Base-by-base conservation (phyloP, 2,888 invertebrate genomes). In the Stomorhina lunata region DNA sequence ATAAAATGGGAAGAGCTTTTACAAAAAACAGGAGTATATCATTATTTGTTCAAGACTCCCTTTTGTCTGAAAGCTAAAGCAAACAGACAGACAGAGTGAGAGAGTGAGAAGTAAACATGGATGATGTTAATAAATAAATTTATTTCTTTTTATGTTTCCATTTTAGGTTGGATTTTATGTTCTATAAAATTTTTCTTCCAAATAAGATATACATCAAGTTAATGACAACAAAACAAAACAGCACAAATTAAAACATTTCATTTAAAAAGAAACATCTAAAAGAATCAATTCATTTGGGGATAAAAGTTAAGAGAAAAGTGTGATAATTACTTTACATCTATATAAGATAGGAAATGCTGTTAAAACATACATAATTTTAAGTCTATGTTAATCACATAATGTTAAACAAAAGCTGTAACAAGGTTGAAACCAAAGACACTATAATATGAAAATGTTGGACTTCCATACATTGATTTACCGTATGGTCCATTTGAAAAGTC, bases 171-270 rank as follows among this genome's bases (percentile, higher is more conserved):
- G n/a, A 29, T 20, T 59, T 76, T 43, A 77, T 77, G 61, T 69
- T 77, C 50, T 53, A 68, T 53, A 69, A 69, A 61, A 77, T 61
- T 77, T 77, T 77, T 61, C 61, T 53, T 25, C n/a, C 45, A 59
- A 65, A 65, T 29, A 27, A 59, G 22, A 55, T 53, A 53, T 34
- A 68, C 59, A 59, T 61, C 69, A 61, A 37, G 12, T 43, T 53
- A 45, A n/a, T 40, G 53, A 43, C 27, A 69, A 9, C 17, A 27
- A 45, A 63, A 53, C 50, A 34, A 34, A 40, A 76, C 12, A 17
- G n/a, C 43, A 43, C 1, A 43, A 20, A 43, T 25, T 37, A 66
- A 76, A 29, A 53, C 43, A 61, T 34, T 53, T 25, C 7, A 22
- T 61, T 68, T 43, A 43, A 6, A 12, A 57, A 45, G 3, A 32